Percentiles rank a stretch among this genome's conserved stretches.
Evolutionary conservation across 2,888 invertebrate genomes (phyloP).

Genomic region (Lasioglossum morio): DNA sequence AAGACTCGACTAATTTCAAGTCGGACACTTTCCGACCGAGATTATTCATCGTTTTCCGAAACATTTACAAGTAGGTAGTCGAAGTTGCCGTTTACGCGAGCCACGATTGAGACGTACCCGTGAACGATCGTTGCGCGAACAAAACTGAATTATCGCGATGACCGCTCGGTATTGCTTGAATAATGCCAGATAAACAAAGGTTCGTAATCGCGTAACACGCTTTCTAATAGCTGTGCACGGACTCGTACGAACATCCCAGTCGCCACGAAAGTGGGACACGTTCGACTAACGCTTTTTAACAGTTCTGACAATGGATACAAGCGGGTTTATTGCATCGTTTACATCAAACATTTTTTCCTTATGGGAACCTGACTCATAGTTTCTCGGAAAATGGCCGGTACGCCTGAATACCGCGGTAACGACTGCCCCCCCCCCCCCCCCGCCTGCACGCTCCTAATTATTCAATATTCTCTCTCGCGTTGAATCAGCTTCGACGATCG

Average conservation of each 20-base stretch:
- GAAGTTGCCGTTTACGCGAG: background rate
- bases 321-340: constrained; percentile 30
- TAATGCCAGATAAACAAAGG: constrained; percentile 68
- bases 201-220: constrained; percentile 74
- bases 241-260: constrained; percentile 48
- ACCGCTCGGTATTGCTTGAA: constrained; percentile 57
- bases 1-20: background rate
- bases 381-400: constrained; percentile 21
- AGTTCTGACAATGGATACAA: constrained; percentile 13
- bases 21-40: background rate
- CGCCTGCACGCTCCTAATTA: background rate
- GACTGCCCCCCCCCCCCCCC: background rate
- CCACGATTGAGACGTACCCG: background rate
- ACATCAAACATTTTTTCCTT: constrained; percentile 10
- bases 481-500: background rate
- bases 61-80: background rate
- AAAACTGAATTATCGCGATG: constrained; percentile 66
- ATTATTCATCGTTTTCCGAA: too few relatives aligned
- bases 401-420: constrained; percentile 9
- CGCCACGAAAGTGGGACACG: constrained; percentile 46
- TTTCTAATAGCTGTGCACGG: constrained; percentile 72
- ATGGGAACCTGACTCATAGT: constrained; percentile 20
- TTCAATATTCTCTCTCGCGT: background rate
- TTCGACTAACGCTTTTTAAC: constrained; percentile 43
- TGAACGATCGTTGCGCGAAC: constrained; percentile 49